phyloP scores from a whole-genome alignment of 1,140 invertebrate species.

The Drosophila parabipectinata region DNA sequence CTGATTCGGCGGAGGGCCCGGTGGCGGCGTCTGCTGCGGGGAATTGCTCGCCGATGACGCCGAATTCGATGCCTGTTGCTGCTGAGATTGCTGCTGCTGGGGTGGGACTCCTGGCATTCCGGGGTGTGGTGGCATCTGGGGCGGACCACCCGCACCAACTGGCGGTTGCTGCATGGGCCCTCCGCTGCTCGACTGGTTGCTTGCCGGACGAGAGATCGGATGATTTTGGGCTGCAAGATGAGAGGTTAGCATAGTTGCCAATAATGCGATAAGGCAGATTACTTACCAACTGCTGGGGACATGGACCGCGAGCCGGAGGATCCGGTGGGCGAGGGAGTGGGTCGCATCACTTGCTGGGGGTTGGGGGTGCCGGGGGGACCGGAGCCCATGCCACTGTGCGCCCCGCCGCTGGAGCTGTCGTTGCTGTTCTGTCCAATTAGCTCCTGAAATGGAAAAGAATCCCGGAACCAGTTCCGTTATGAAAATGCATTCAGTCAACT shows the following conservation, averaged over 20 bases:
- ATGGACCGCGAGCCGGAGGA: constrained; percentile 95
- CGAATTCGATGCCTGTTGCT: constrained; percentile 79
- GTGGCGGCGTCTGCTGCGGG: constrained; percentile 75
- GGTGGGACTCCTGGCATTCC: constrained; percentile 61
- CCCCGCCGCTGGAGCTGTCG: constrained; percentile 88
- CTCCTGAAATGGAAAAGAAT: constrained; percentile 87
- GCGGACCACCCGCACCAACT: constrained; percentile 88
- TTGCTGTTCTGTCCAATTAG: constrained; percentile 93
- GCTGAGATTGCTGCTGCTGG: constrained; percentile 82
- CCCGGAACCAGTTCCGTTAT: constrained; percentile 30
- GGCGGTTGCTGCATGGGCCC: constrained; percentile 81
- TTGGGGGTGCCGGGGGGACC: constrained; percentile 89
- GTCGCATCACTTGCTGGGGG: constrained; percentile 89
- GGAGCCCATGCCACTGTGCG: constrained; percentile 90
- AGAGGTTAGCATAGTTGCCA: neutral
- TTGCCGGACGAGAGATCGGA: constrained; percentile 89
- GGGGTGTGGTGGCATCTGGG: constrained; percentile 86
- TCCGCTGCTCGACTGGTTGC: constrained; percentile 90
- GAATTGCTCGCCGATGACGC: constrained; percentile 79
- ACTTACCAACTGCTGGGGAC: constrained; percentile 97
- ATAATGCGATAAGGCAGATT: neutral
- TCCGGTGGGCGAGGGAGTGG: constrained; percentile 96
- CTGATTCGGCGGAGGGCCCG: constrained; percentile 85
- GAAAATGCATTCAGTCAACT: constrained; percentile 16
- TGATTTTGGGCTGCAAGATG: constrained; percentile 67